Conservation (phyloP, 2,113 vertebrate species). For the Clarias batrachus region DNA sequence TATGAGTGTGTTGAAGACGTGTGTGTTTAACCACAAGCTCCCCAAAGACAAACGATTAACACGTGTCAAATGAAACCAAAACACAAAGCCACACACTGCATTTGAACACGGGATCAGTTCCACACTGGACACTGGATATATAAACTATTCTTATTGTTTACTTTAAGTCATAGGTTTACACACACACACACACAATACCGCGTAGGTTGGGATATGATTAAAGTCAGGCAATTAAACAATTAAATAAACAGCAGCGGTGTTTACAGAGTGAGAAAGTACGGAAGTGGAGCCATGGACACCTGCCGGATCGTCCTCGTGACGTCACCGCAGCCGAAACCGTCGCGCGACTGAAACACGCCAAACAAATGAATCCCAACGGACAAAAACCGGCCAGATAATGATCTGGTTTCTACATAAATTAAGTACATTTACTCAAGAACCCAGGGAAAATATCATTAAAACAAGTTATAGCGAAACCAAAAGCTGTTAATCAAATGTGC, state of each 20-base stretch:
- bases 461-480: neutral
- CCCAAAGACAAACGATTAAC: neutral
- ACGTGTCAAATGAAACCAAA: neutral
- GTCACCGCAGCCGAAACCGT: neutral
- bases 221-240: neutral
- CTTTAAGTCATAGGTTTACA: too few relatives aligned
- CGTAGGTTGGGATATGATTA: neutral
- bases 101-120: neutral
- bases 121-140: neutral
- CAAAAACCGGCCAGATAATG: neutral
- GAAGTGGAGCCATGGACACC: constrained; percentile 19
- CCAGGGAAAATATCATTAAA: neutral
- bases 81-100: neutral
- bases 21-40: neutral
- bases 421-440: neutral
- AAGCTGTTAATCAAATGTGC: neutral
- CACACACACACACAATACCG: neutral
- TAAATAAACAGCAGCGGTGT: neutral
- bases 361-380: neutral
- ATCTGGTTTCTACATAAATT: neutral
- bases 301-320: neutral
- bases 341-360: neutral
- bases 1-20: too few relatives aligned
- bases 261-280: neutral
- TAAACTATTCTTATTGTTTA: neutral